phyloP scores from a whole-genome alignment of 2,113 vertebrate species.

The Procavia capensis region DNA sequence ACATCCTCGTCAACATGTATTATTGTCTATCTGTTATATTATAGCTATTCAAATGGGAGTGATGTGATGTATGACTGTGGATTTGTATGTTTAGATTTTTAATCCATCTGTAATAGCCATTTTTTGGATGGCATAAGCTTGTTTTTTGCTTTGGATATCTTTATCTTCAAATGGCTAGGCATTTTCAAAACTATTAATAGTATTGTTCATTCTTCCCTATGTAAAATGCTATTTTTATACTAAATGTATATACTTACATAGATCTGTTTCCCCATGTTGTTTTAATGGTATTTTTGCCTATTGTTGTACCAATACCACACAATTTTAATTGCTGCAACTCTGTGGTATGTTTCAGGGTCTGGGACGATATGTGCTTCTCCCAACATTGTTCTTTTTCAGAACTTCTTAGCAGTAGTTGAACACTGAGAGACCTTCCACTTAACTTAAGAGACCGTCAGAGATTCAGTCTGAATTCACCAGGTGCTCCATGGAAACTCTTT shows the following conservation, averaged over 20 bases:
- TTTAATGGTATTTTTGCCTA: not conserved
- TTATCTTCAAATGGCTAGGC: not conserved
- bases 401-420: not conserved
- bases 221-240: slow-evolving; percentile 12
- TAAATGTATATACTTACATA: not conserved
- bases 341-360: not conserved
- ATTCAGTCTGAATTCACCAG: no score
- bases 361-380: not conserved
- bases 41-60: not conserved
- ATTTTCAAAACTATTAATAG: not conserved
- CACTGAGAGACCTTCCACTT: no score
- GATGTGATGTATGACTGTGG: not conserved
- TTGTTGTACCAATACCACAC: not conserved
- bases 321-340: not conserved
- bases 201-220: not conserved
- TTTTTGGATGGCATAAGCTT: not conserved
- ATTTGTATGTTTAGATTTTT: not conserved
- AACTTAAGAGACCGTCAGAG: no score
- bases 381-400: not conserved
- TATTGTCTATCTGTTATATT: not conserved
- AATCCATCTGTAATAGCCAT: not conserved
- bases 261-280: not conserved
- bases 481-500: no score
- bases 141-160: not conserved
- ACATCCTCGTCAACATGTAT: not conserved